Conservation (phyloP, 2,888 invertebrate genomes). For the Rhabditophanes sp. region DNA sequence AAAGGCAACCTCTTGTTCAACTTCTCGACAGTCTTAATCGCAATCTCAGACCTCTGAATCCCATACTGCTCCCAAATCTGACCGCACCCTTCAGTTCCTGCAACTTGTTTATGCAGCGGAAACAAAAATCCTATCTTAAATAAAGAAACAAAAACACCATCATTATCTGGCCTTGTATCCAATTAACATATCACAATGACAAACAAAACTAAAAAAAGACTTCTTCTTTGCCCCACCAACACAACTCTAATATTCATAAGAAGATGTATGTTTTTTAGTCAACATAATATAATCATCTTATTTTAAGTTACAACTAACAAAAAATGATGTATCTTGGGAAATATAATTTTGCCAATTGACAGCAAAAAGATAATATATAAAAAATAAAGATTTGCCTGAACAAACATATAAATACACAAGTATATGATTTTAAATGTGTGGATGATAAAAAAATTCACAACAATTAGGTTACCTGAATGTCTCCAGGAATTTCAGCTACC, state of each 20-base stretch:
- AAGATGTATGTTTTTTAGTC: too few species aligned
- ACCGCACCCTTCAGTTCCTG: slow-evolving; percentile 43
- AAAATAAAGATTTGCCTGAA: not conserved
- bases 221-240: too few species aligned
- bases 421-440: slow-evolving; percentile 1
- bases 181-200: not conserved
- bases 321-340: too few species aligned
- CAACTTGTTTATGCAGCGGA: slow-evolving; percentile 40
- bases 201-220: not conserved
- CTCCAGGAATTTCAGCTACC: slow-evolving; percentile 40
- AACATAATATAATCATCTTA: too few species aligned
- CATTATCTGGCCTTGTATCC: too few species aligned
- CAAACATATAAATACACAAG: not conserved
- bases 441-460: slow-evolving; percentile 1
- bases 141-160: too few species aligned
- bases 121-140: slow-evolving; percentile 41
- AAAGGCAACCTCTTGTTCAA: slow-evolving; percentile 54
- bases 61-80: slow-evolving; percentile 60
- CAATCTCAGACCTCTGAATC: slow-evolving; percentile 53
- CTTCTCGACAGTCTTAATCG: slow-evolving; percentile 50
- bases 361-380: slow-evolving; percentile 1
- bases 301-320: too few species aligned
- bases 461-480: slow-evolving; percentile 27
- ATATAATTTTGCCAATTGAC: too few species aligned
- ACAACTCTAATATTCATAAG: too few species aligned